Evolutionary conservation across 2,113 vertebrate genomes (phyloP).

Genomic region (Phasianus colchicus): DNA sequence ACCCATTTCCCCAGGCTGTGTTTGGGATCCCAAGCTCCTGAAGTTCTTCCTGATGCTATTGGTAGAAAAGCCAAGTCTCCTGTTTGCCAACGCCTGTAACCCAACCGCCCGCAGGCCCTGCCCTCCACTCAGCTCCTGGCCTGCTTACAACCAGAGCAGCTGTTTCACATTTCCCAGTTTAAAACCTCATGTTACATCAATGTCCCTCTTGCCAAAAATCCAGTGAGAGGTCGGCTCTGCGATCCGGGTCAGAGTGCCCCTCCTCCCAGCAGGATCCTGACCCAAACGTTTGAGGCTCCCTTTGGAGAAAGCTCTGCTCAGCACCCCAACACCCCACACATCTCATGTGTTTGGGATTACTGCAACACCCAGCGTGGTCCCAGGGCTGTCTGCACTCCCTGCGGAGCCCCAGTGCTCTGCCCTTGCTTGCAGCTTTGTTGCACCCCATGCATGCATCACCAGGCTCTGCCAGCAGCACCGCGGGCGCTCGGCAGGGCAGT

Average conservation of each 20-base stretch:
- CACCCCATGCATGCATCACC: background rate
- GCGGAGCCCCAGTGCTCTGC: too few relatives aligned
- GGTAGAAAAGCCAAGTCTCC: background rate
- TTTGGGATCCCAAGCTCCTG: background rate
- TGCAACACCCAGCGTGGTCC: background rate
- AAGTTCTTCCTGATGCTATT: background rate
- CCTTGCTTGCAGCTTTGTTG: background rate
- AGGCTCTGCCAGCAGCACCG: background rate
- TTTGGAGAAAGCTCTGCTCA: background rate
- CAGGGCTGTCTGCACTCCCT: background rate
- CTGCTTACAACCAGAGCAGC: background rate
- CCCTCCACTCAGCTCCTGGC: background rate
- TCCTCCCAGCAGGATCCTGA: background rate
- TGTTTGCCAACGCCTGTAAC: background rate
- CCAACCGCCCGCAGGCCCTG: background rate
- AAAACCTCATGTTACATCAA: background rate
- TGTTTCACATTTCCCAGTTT: background rate
- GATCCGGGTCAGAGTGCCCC: background rate
- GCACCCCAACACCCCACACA: fast-evolving
- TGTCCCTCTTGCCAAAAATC: background rate
- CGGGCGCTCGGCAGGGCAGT: background rate
- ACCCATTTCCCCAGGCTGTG: background rate
- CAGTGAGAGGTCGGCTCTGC: background rate
- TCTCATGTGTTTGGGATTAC: background rate
- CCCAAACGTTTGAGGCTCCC: background rate